Percentiles rank a stretch among this genome's conserved stretches.
Conservation (phyloP, 1,140 invertebrate genomes). For the Daktulosphaira vitifoliae region DNA sequence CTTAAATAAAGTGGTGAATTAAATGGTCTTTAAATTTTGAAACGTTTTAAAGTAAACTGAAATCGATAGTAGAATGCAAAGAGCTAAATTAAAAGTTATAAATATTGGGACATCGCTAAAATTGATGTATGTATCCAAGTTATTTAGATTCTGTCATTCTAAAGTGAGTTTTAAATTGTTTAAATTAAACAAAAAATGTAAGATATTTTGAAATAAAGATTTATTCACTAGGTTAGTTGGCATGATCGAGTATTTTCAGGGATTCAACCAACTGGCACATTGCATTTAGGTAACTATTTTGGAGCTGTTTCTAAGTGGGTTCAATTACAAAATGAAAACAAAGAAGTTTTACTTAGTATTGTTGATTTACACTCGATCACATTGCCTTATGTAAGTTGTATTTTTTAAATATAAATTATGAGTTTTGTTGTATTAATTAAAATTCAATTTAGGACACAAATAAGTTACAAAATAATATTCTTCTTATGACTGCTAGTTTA, state of each 20-base stretch:
- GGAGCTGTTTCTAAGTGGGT: conserved; percentile 85
- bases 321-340: conserved; percentile 62
- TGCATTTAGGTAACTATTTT: conserved; percentile 96
- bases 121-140: too few relatives aligned
- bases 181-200: neutral
- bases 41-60: too few relatives aligned
- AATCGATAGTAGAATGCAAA: too few relatives aligned
- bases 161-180: neutral
- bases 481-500: conserved; percentile 71
- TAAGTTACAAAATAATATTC: conserved; percentile 58
- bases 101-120: too few relatives aligned
- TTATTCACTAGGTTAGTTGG: conserved; percentile 18
- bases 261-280: conserved; percentile 87
- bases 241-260: conserved; percentile 65
- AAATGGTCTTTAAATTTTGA: too few relatives aligned
- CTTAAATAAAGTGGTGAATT: too few relatives aligned
- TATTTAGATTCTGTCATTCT: conserved; percentile 8
- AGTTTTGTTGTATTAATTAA: neutral
- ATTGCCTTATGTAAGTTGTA: conserved; percentile 57
- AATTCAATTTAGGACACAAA: conserved; percentile 53
- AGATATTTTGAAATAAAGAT: too few relatives aligned
- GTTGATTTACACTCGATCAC: conserved; percentile 95
- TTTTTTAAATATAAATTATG: neutral
- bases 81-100: too few relatives aligned
- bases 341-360: conserved; percentile 71